These are phyloP conservation scores for Delichon dasypus DNA, from an alignment of 2,797 vertebrate genomes.

Conservation along the genomic window DNA sequence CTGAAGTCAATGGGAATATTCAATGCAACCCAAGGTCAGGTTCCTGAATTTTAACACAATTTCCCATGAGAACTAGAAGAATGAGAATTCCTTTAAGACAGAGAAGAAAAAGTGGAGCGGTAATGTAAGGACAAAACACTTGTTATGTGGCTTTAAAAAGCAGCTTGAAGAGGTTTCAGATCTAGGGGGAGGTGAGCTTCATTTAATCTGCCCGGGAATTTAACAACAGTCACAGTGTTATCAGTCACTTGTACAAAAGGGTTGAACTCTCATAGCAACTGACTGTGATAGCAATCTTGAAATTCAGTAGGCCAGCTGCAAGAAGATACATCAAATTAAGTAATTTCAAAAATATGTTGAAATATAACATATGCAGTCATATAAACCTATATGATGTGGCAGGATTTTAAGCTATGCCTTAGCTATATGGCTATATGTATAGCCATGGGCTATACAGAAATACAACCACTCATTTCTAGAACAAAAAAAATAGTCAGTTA, in stretches of 20 bases:
- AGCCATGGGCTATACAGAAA: neutral
- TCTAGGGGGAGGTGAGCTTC: neutral
- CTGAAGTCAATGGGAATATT: slow-evolving; percentile 62
- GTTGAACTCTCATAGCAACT: neutral
- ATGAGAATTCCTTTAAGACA: slow-evolving; percentile 42
- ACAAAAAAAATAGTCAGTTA: neutral
- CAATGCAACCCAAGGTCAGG: slow-evolving; percentile 56
- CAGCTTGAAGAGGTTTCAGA: neutral
- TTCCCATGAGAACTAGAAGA: slow-evolving; percentile 43
- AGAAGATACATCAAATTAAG: neutral
- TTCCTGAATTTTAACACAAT: slow-evolving; percentile 58
- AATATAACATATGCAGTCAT: neutral
- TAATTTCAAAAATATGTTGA: neutral
- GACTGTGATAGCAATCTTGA: neutral
- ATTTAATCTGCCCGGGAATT: slow-evolving; percentile 28
- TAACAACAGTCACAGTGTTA: neutral
- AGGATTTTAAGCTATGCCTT: neutral
- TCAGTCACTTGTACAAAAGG: neutral
- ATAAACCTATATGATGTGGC: neutral
- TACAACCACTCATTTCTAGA: neutral
- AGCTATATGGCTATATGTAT: neutral
- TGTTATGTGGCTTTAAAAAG: slow-evolving; percentile 19
- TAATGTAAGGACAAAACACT: slow-evolving; percentile 15
- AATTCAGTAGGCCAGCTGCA: neutral
- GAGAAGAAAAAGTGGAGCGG: neutral